A percentile compares a stretch with the other conserved stretches of the same genome.
Conservation (phyloP, 2,888 invertebrate genomes). For the Cephus pygmeus region DNA sequence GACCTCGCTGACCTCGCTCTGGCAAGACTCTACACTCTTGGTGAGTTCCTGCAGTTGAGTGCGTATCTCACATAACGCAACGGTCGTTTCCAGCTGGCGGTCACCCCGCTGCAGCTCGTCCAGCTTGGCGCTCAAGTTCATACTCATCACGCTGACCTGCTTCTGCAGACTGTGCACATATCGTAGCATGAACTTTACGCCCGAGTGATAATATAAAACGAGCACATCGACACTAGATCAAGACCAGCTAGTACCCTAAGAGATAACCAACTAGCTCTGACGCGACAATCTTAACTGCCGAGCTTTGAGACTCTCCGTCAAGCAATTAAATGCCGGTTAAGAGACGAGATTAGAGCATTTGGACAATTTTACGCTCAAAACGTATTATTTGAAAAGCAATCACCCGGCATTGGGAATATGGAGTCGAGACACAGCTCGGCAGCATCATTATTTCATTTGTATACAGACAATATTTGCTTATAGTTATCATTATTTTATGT, state of each 20-base stretch:
- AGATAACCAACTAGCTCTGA: conserved; percentile 37
- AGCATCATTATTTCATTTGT: conserved; percentile 21
- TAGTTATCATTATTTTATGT: conserved; percentile 11
- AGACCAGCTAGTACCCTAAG: conserved; percentile 43
- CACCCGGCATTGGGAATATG: background rate
- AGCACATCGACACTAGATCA: conserved; percentile 41
- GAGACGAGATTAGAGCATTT: background rate
- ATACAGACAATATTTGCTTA: background rate
- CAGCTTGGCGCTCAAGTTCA: conserved; percentile 93
- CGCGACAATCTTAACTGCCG: conserved; percentile 36
- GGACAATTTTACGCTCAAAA: background rate
- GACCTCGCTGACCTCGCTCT: conserved; percentile 92
- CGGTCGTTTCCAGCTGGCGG: conserved; percentile 92
- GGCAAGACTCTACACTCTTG: conserved; percentile 94
- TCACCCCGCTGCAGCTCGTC: conserved; percentile 91
- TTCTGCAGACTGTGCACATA: conserved; percentile 85
- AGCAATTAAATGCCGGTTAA: background rate
- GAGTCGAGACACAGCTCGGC: conserved; percentile 34
- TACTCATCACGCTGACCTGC: conserved; percentile 98
- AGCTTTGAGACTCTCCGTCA: conserved; percentile 26
- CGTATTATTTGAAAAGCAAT: background rate
- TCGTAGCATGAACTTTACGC: conserved; percentile 14
- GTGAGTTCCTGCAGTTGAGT: conserved; percentile 93
- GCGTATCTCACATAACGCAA: conserved; percentile 93
- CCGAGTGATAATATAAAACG: conserved; percentile 12